Percentiles rank a stretch among this genome's conserved stretches.
Conservation (phyloP, 2,113 vertebrate species). For the Pontoporia blainvillei region DNA sequence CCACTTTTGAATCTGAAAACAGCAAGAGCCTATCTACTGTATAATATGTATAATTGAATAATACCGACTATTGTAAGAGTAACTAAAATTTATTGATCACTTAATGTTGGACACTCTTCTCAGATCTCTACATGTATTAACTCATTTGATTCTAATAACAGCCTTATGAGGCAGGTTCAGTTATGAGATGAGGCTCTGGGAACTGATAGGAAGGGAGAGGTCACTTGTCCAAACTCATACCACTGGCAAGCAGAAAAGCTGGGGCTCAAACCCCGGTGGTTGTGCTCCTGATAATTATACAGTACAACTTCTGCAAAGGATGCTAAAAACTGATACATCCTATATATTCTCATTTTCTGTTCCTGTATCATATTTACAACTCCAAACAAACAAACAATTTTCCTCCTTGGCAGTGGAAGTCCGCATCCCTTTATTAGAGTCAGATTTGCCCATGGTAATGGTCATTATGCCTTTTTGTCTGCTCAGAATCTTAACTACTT, state of each 20-base stretch:
- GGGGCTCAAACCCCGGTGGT: neutral
- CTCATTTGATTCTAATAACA: neutral
- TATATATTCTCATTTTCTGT: neutral
- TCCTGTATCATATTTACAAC: neutral
- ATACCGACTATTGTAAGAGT: neutral
- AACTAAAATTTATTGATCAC: neutral
- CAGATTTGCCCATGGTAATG: fast-evolving
- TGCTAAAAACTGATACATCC: neutral
- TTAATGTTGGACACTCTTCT: neutral
- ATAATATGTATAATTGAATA: neutral
- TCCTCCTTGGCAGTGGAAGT: neutral
- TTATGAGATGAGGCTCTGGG: neutral
- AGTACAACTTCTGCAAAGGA: neutral
- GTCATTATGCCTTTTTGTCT: neutral
- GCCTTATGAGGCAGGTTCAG: neutral
- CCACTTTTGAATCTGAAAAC: neutral
- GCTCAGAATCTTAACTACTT: neutral
- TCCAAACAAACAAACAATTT: neutral
- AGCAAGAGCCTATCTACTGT: neutral
- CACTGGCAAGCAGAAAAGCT: neutral
- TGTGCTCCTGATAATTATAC: fast-evolving
- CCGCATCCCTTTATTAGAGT: neutral
- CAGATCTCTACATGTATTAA: neutral
- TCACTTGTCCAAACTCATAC: neutral
- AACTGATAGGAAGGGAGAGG: neutral